Conservation (phyloP, 2,797 vertebrate species). For the Chaenodraco wilsoni region DNA sequence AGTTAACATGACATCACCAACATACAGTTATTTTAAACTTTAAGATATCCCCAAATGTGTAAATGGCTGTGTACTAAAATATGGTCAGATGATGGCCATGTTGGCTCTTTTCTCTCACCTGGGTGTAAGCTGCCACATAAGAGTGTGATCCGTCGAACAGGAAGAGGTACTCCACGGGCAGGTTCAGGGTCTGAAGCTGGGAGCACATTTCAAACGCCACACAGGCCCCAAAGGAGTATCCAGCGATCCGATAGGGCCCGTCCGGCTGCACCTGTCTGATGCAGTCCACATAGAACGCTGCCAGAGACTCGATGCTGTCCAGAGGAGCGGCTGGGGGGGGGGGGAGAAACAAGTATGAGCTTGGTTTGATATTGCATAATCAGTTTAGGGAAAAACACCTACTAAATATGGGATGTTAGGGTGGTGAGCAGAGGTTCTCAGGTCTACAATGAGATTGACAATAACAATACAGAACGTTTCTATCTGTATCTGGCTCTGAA, state of each 20-base stretch:
- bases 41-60: not conserved
- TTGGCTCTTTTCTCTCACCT: slow-evolving; percentile 81
- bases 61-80: not conserved
- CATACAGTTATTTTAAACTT: not conserved
- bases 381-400: too few relatives aligned
- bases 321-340: slow-evolving; percentile 88
- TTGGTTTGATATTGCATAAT: not conserved
- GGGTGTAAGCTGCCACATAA: slow-evolving; percentile 93
- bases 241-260: slow-evolving; percentile 92
- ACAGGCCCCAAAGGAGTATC: slow-evolving; percentile 97
- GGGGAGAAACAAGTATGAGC: not conserved
- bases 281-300: slow-evolving; percentile 90
- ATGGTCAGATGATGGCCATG: not conserved
- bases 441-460: too few relatives aligned
- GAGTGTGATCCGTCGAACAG: slow-evolving; percentile 95
- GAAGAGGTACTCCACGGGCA: slow-evolving; percentile 88
- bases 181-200: slow-evolving; percentile 89
- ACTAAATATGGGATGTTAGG: too few relatives aligned
- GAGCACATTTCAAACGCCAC: slow-evolving; percentile 98
- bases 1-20: not conserved
- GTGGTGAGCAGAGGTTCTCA: too few relatives aligned
- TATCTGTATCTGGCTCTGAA: too few relatives aligned
- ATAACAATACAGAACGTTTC: too few relatives aligned
- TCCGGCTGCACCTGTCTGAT: slow-evolving; percentile 90
- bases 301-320: slow-evolving; percentile 93